Base-by-base conservation (phyloP, 2,113 vertebrate species). In the Origma solitaria region DNA sequence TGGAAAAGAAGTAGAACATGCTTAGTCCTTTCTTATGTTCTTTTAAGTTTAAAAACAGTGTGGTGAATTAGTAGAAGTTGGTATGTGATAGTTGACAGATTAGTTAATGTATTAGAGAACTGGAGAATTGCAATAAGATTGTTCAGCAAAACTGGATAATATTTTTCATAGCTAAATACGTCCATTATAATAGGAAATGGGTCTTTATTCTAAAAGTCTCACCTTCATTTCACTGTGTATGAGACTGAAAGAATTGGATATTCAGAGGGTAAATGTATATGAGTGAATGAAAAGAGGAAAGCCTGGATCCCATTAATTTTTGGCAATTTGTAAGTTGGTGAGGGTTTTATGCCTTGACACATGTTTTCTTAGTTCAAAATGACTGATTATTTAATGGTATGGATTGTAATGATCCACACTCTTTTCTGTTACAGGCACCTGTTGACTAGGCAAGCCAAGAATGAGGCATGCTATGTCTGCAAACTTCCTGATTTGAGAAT, bases 291-390 rank as follows among this genome's bases (percentile, higher is more conserved):
- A 50, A 68, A 61, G n/a, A 82, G 30, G 30, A 65, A 18, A 89
- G 15, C 37, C 31, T 72, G n/a, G 25, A 64, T 82, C 9, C 37
- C 45, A 30, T 91, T 79, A 64, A n/a, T 42, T 86, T 71, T 83
- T 77, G 25, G 2, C 13, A 51, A 0, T n/a, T 10, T 9, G 3
- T 80, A 62, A 62, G 1, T 2, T 87, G 57, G n/a, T 0, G 1
- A 69, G 50, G 10, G 5, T 35, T 58, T 78, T 88, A 38, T 50
- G 17, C 79, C 85, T 71, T 60, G 24, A n/a, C 44, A 1, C 0
- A 14, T 42, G 5, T 61, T 92, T 71, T 82, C 31, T 61, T 65
- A 22, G 45, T 58, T 12, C 1, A 6, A 14, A 72, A 24, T 23
- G 31, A 30, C 31, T 50, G 47, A 64, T 47, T 45, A 24, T 44